A percentile compares a stretch with the other conserved stretches of the same genome.
These are phyloP conservation scores for Scomber scombrus DNA, from an alignment of 2,113 vertebrate genomes.

Conservation along the genomic window DNA sequence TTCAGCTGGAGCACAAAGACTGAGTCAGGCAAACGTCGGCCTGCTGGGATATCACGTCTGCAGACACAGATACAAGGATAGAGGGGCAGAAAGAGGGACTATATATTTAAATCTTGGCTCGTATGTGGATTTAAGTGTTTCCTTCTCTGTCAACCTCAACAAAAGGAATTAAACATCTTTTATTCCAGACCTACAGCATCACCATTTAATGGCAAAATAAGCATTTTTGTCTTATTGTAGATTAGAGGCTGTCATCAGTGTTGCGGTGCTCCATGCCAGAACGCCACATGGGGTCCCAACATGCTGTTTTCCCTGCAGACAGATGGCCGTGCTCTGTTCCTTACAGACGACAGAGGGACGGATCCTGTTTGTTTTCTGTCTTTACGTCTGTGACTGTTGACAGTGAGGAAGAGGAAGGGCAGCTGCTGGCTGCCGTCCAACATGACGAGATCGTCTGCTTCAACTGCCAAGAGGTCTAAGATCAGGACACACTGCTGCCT, in stretches of 20 bases:
- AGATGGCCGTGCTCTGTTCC: conserved; percentile 59
- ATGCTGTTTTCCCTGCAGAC: conserved; percentile 61
- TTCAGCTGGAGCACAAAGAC: conserved; percentile 58
- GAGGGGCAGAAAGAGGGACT: not conserved
- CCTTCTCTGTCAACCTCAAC: not conserved
- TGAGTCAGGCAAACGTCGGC: conserved; percentile 54
- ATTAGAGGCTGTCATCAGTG: conserved; percentile 45
- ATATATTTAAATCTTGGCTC: too few relatives aligned
- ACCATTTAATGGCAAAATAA: conserved; percentile 38
- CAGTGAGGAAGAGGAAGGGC: conserved; percentile 34
- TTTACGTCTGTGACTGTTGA: conserved; percentile 50
- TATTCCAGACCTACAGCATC: not conserved
- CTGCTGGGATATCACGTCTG: conserved; percentile 59
- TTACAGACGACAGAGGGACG: conserved; percentile 2
- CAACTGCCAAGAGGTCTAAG: not conserved
- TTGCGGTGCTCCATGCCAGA: conserved; percentile 22
- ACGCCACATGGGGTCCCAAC: conserved; percentile 63
- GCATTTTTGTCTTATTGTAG: conserved; percentile 32
- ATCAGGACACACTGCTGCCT: not conserved
- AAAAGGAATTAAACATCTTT: not conserved
- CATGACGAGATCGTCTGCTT: not conserved
- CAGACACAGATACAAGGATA: conserved; percentile 38
- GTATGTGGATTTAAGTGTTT: not conserved
- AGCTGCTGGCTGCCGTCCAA: conserved; percentile 15
- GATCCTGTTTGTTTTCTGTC: conserved; percentile 58